Evolutionary conservation across 2,113 vertebrate genomes (phyloP).

Genomic region (Pseudonaja textilis): DNA sequence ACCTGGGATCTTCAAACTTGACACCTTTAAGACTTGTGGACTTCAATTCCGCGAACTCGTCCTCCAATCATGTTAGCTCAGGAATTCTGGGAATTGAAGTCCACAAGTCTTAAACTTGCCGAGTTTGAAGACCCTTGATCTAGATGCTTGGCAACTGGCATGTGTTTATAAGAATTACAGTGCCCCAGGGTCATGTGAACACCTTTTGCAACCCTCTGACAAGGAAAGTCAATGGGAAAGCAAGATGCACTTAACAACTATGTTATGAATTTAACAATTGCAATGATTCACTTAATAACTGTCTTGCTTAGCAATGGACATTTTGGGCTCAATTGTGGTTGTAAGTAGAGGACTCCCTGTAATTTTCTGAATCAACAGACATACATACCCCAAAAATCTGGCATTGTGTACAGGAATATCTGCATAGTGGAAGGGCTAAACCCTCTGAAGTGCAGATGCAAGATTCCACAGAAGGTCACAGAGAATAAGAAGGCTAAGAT

Average conservation of each 20-base stretch:
- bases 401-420: background rate
- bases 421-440: background rate
- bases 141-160: background rate
- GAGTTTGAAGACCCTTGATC: too few species aligned
- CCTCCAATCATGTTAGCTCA: too few species aligned
- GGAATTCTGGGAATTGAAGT: too few species aligned
- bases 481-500: background rate
- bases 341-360: background rate
- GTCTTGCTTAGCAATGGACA: background rate
- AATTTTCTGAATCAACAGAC: background rate
- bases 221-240: background rate
- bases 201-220: background rate
- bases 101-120: too few species aligned
- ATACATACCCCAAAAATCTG: background rate
- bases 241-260: background rate
- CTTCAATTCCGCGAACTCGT: too few species aligned
- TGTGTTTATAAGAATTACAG: background rate
- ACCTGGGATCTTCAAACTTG: too few species aligned
- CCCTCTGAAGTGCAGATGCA: background rate
- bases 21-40: too few species aligned
- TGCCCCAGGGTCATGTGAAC: background rate
- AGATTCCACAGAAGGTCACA: background rate
- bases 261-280: background rate
- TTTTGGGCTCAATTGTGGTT: background rate
- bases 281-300: background rate